A percentile compares a stretch with the other conserved stretches of the same genome.
These are phyloP conservation scores for Pherbina coryleti DNA, from an alignment of 2,888 invertebrate genomes.

Conservation along the genomic window DNA sequence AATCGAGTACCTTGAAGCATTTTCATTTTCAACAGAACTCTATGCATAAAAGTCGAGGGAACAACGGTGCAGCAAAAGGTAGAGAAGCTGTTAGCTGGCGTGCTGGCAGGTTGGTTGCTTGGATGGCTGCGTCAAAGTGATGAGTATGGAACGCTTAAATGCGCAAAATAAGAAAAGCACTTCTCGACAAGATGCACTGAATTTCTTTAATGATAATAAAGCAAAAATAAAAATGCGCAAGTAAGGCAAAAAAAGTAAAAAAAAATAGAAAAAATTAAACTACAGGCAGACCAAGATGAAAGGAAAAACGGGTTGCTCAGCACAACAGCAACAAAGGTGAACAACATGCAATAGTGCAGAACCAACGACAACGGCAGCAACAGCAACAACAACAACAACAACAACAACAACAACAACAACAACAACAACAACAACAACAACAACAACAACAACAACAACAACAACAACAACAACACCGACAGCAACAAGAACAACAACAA, in stretches of 20 bases:
- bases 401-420: constrained; percentile 37
- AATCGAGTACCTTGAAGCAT: constrained; percentile 31
- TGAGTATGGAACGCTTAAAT: constrained; percentile 11
- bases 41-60: constrained; percentile 4
- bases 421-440: constrained; percentile 30
- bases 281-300: constrained; percentile 45
- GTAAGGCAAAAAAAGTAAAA: not conserved
- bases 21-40: constrained; percentile 34
- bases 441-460: constrained; percentile 38
- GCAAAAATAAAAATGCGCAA: not conserved
- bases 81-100: not conserved
- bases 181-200: constrained; percentile 32
- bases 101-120: not conserved
- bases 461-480: constrained; percentile 33
- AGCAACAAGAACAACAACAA: constrained; percentile 54
- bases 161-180: not conserved
- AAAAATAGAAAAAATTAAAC: not conserved
- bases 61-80: not conserved
- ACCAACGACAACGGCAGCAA: constrained; percentile 37
- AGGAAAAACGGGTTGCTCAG: constrained; percentile 37
- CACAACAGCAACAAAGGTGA: constrained; percentile 51
- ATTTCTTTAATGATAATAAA: constrained; percentile 38
- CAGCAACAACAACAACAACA: constrained; percentile 32
- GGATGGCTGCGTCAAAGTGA: constrained; percentile 21
- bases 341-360: constrained; percentile 52